Evolutionary conservation across 2,113 vertebrate species (phyloP).

Genomic region (Buteo buteo): DNA sequence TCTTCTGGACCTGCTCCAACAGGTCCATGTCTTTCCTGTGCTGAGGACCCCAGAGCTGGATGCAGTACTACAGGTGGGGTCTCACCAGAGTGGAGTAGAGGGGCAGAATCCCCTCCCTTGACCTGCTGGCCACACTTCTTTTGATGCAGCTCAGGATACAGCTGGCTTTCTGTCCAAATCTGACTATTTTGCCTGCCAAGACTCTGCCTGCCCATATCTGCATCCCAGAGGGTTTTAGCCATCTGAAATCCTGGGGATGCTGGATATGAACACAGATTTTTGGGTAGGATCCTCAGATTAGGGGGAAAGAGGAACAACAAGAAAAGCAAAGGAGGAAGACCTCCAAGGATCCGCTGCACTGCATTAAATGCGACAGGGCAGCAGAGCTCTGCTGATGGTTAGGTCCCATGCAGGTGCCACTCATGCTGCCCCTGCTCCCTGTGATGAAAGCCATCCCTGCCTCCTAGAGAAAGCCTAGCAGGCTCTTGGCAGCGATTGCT

Average conservation of each 20-base stretch:
- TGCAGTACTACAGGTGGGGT: neutral
- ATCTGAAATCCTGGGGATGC: neutral
- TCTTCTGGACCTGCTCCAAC: neutral
- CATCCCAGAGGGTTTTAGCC: neutral
- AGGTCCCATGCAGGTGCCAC: neutral
- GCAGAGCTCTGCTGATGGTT: neutral
- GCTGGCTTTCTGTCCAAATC: neutral
- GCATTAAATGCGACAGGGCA: no score
- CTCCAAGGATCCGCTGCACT: neutral
- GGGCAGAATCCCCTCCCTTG: neutral
- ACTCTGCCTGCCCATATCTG: neutral
- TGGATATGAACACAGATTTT: neutral
- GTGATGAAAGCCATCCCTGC: neutral
- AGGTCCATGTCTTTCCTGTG: neutral
- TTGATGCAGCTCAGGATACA: accelerated
- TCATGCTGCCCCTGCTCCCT: accelerated
- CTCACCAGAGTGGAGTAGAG: neutral
- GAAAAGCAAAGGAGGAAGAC: neutral
- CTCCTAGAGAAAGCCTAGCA: neutral
- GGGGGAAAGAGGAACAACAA: neutral
- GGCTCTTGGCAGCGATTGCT: neutral
- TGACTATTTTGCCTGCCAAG: neutral
- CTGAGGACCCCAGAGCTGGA: neutral
- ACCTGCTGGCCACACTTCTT: neutral
- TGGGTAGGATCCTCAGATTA: neutral